Evolutionary conservation across 2,113 vertebrate species (phyloP).

Genomic region (Chaetops frenatus): DNA sequence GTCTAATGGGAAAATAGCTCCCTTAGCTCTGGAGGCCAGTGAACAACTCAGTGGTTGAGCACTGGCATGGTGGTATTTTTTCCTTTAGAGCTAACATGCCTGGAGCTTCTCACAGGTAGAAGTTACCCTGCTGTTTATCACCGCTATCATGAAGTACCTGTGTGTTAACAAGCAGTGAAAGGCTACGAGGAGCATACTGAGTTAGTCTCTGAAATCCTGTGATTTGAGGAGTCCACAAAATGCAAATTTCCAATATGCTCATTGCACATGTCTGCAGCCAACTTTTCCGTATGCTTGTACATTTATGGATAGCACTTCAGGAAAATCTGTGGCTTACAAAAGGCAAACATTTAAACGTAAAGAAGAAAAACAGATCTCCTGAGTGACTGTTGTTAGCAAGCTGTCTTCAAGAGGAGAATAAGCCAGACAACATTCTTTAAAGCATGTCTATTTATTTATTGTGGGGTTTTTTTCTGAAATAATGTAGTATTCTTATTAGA

Average conservation of each 20-base stretch:
- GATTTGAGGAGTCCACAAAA: not conserved
- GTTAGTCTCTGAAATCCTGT: not conserved
- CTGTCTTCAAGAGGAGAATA: not conserved
- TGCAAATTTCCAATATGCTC: not conserved
- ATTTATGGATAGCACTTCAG: not conserved
- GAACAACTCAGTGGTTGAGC: not conserved
- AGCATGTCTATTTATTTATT: not conserved
- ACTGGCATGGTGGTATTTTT: not conserved
- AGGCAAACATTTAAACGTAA: constrained; percentile 39
- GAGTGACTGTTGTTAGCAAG: constrained; percentile 3
- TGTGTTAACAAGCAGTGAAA: not conserved
- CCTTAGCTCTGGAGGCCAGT: not conserved
- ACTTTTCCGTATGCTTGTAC: not conserved
- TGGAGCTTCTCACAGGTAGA: not conserved
- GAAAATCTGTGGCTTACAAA: constrained; percentile 25
- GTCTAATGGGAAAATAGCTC: not conserved
- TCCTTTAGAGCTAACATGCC: not conserved
- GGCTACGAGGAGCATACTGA: not conserved
- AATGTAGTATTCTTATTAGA: not conserved
- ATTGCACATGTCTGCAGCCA: not conserved
- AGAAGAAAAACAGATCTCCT: constrained; percentile 41
- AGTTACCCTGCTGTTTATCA: not conserved
- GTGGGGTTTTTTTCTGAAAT: not conserved
- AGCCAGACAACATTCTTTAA: not conserved
- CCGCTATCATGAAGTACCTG: not conserved